These are phyloP conservation scores for Himalopsyche anomala DNA, from an alignment of 2,888 invertebrate species.

Conservation along the genomic window DNA sequence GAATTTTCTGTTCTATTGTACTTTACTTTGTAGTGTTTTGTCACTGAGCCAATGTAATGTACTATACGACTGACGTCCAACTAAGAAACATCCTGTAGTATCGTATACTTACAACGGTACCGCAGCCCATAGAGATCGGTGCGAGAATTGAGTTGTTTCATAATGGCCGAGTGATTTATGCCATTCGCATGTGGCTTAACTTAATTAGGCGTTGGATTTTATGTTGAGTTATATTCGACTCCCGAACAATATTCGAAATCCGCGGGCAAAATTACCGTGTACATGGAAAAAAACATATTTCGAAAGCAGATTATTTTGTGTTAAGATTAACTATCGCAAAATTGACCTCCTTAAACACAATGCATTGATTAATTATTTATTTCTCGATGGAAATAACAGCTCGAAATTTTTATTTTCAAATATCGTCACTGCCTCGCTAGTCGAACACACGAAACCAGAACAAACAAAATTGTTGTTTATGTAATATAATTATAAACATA, in stretches of 20 bases:
- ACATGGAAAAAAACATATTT: background rate
- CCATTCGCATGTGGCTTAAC: slow-evolving; percentile 55
- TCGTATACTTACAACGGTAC: slow-evolving; percentile 1
- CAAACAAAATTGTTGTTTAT: too few relatives aligned
- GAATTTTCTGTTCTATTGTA: too few relatives aligned
- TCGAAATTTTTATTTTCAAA: background rate
- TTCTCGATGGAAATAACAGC: slow-evolving; percentile 1
- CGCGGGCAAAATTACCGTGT: background rate
- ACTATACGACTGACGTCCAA: too few relatives aligned
- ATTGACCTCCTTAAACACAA: background rate
- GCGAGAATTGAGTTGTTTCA: slow-evolving; percentile 54
- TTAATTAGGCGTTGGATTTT: slow-evolving; percentile 56
- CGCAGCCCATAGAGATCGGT: slow-evolving; percentile 17
- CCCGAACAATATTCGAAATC: slow-evolving; percentile 39
- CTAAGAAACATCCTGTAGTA: background rate
- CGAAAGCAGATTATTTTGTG: slow-evolving; percentile 6
- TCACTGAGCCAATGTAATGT: too few relatives aligned
- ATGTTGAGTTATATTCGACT: slow-evolving; percentile 51
- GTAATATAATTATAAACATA: too few relatives aligned
- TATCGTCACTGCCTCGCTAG: too few relatives aligned
- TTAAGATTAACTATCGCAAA: slow-evolving; percentile 23
- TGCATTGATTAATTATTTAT: slow-evolving; percentile 32
- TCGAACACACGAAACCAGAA: too few relatives aligned
- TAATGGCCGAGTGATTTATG: slow-evolving; percentile 56
- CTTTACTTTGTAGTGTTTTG: too few relatives aligned